Evolutionary conservation across 2,888 invertebrate species (phyloP), one percentile per base, ranked within the genome.

Genomic region (Archips crataeganus): DNA sequence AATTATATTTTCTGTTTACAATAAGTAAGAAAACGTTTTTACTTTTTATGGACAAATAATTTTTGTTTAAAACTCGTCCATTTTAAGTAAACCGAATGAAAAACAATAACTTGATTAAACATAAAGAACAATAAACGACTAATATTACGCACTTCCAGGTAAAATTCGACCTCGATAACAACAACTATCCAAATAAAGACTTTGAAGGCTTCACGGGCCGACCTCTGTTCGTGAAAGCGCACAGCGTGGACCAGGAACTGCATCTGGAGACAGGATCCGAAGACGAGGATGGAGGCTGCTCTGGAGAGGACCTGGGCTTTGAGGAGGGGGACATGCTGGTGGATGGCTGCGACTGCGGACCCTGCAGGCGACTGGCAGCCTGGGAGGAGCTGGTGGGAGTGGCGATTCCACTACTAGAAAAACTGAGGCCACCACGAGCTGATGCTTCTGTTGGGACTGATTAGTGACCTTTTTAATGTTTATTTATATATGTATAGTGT

Each of bases 341-440:
- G 4, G 90, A 85, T 15, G 90, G 89, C 71, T 95, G 95, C 60
- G 84, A 82, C 0, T 91, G 95, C 63, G 88, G 79, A 0, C 87
- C 92, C 0, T 94, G 94, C 65, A 78, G 81, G 32, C 79, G 90
- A 8, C 90, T 95, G 13, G 90, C 92, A 1, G 87, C 96, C 11
- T 97, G 97, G 97, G 97, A 97, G 86, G 97, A 97, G 81, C 96
- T 97, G 82, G 96, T 97, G 1, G 95, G 95, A 23, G 97, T 97
- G 0, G 97, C 97, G 0, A 96, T 97, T 57, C 97, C 97, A 80
- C 89, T 97, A 74, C 85, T 97, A 76, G 97, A 97, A 83, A 95
- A 95, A 80, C 92, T 96, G 42, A 94, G 95, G 2, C 94, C 94
- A 2, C 81, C 85, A 0, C 80, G 86, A 36, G 83, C 87, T 1